These are phyloP conservation scores for Emberiza fucata DNA, from an alignment of 2,113 vertebrate species.

Conservation along the genomic window DNA sequence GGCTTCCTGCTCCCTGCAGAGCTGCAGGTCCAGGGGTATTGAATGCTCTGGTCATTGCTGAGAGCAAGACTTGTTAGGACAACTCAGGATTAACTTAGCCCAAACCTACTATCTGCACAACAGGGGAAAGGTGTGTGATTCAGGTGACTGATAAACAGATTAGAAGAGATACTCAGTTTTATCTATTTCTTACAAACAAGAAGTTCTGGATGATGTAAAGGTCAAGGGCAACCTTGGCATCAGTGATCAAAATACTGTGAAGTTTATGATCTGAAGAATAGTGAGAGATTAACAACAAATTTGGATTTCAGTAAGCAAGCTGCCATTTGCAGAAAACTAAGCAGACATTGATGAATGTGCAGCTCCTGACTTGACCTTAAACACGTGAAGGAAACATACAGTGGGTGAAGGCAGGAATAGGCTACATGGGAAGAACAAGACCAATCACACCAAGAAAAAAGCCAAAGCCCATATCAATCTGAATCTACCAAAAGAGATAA, in stretches of 20 bases:
- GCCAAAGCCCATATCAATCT: background rate
- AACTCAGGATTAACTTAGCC: background rate
- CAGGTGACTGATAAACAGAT: background rate
- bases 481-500: background rate
- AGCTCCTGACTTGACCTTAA: background rate
- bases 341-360: background rate
- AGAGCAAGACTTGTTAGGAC: background rate
- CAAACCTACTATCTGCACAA: fast-evolving
- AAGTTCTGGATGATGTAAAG: background rate
- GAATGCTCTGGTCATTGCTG: background rate
- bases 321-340: background rate
- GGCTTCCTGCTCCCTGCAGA: background rate
- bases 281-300: background rate
- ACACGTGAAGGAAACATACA: background rate
- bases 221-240: background rate
- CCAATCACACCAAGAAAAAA: background rate
- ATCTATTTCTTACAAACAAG: background rate
- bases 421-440: background rate
- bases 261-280: background rate
- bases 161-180: background rate
- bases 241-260: background rate
- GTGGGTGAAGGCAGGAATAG: background rate
- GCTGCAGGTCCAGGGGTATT: background rate
- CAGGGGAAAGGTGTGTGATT: background rate
- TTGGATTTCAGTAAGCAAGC: background rate